Evolutionary conservation across 2,113 vertebrate genomes (phyloP), one percentile per base, ranked within the genome.

Genomic region (Vidua chalybeata): DNA sequence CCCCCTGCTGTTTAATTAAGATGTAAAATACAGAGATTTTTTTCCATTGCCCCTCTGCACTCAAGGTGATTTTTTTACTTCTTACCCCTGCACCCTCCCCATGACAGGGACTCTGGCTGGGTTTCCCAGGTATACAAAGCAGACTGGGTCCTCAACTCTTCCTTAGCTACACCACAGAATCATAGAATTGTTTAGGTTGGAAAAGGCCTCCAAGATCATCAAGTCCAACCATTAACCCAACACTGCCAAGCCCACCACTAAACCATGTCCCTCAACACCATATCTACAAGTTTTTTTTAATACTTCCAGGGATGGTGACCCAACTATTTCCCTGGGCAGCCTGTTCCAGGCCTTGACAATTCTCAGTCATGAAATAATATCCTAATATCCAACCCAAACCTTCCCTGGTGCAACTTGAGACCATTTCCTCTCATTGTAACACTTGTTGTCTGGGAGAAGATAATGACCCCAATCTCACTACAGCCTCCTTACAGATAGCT

Each of bases 361-460:
- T 63, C 55, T 69, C 12, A 21, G 15, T 41, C 21, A 69, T 27
- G 15, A 49, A 55, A 16, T 49, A 55, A 23, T 69, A 58, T 23
- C n/a, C 17, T 35, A 26, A 83, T 62, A 76, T 35, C 12, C 10
- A 83, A 55, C 10, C 26, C 41, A 76, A 68, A 69, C 12, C 7
- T 20, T 13, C 18, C 26, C 43, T 37, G 15, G 18, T 27, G 6
- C 26, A 62, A 43, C 15, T 16, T 69, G 35, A 90, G 22, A 26
- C 8, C 26, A 55, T 49, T 56, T 90, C 18, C 41, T 49, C 22
- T 63, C 0, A 0, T 62, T 1, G 0, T 23, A 35, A 15, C 46
- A 46, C 15, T 61, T 69, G 23, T 39, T 37, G 28, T 12, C 23
- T 39, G 39, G 15, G 28, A 46, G 19, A 78, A 69, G 33, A n/a